Evolutionary conservation across 2,888 invertebrate genomes (phyloP), one percentile per base, ranked within the genome.

Genomic region (Ophonus ardosiacus): DNA sequence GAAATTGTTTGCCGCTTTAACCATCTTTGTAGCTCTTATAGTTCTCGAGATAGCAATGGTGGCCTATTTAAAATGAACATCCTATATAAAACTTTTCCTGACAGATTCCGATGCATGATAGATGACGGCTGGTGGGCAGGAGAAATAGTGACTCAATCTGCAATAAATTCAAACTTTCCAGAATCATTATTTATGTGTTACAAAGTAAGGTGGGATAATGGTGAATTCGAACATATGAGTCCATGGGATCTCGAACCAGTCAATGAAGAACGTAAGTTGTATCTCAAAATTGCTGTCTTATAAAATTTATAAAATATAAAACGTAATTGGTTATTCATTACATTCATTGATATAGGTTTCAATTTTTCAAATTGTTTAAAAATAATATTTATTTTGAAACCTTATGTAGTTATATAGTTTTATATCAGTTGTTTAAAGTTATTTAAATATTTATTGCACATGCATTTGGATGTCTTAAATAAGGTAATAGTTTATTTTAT

Each of bases 111-210:
- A 17, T 98, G 98, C 89, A 96, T 98, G 94, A 98, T 98, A 87
- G 98, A 98, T 90, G 98, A 98, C 90, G 95, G 96, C 74, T 99
- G 99, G 99, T 99, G 98, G 98, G 95, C 96, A 90, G 99, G 99
- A 0, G 94, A 94, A 85, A 96, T 98, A 51, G 93, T 94, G 86
- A 93, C 94, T 0, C 94, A 95, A 84, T 94, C 94, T 87, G 94
- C 96, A 0, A 92, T 94, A 18, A 93, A 94, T 85, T 92, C 93
- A 1, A 93, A 94, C 84, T 96, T 94, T 90, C 94, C 95, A 0
- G 94, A 96, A 88, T 96, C 96, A 0, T 93, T 94, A 86, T 97
- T 97, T 90, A 94, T 96, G 92, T 96, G 96, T 88, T 96, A 95
- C 87, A 90, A 91, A 87, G 90, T 91, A 13, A 93, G 95, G 84